These are phyloP conservation scores for Sceliomorpha sp. DNA, from an alignment of 2,888 invertebrate species.

Conservation along the genomic window DNA sequence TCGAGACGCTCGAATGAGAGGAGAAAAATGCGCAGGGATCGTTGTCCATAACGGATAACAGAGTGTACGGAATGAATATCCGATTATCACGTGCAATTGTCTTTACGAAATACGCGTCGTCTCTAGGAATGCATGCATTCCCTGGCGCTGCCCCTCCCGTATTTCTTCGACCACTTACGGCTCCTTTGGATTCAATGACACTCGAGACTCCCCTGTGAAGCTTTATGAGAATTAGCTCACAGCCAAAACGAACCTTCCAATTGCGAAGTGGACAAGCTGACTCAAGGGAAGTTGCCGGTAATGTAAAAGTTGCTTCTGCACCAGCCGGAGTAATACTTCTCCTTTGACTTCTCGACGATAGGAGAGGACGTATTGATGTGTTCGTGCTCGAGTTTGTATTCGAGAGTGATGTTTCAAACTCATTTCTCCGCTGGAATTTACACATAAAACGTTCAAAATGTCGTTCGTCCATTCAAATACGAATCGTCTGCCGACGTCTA, in stretches of 20 bases:
- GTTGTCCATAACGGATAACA: conserved; percentile 36
- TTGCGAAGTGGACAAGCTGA: conserved; percentile 21
- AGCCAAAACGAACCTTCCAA: conserved; percentile 21
- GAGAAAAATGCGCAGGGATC: conserved; percentile 37
- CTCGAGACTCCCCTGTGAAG: background rate
- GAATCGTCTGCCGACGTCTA: too few relatives aligned
- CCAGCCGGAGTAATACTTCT: conserved; percentile 14
- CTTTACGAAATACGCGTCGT: conserved; percentile 13
- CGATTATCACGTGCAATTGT: conserved; percentile 30
- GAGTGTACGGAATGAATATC: conserved; percentile 35
- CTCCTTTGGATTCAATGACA: background rate
- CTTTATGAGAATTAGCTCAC: conserved; percentile 18
- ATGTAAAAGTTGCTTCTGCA: conserved; percentile 10
- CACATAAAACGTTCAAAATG: too few relatives aligned
- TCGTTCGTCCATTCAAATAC: too few relatives aligned
- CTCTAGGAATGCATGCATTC: conserved; percentile 2
- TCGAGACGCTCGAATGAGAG: conserved; percentile 5
- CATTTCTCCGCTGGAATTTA: background rate
- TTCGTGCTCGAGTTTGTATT: background rate
- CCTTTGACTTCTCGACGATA: conserved; percentile 12
- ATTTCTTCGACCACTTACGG: background rate
- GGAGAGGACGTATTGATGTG: conserved; percentile 7
- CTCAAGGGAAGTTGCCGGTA: conserved; percentile 6
- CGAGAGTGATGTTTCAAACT: background rate
- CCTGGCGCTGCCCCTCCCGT: too few relatives aligned